Evolutionary conservation across 37 sponge, comb jelly and placozoan species (phyloP).

Genomic region (Aphrocallistes beatrix): DNA sequence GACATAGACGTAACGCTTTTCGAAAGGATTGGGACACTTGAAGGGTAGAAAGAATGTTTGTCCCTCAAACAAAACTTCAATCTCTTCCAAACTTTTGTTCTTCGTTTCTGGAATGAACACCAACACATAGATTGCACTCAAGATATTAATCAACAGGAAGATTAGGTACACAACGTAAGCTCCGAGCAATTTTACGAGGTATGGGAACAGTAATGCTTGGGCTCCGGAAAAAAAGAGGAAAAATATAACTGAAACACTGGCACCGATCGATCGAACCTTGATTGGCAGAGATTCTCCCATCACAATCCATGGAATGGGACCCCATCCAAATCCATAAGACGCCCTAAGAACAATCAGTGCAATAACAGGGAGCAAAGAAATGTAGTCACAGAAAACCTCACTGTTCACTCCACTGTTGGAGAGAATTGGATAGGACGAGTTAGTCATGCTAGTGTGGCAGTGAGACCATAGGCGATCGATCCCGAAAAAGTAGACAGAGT

Average conservation of each 20-base stretch:
- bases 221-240: neutral
- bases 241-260: constrained; percentile 24
- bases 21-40: neutral
- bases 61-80: constrained; percentile 29
- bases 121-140: constrained; percentile 30
- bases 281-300: constrained; percentile 31
- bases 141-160: constrained; percentile 14
- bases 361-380: constrained; percentile 16
- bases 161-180: constrained; percentile 20
- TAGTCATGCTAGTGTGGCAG: neutral
- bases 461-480: neutral
- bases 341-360: constrained; percentile 18
- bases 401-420: neutral
- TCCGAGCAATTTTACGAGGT: neutral
- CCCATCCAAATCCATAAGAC: constrained; percentile 40
- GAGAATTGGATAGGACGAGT: neutral
- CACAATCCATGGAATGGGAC: constrained; percentile 40
- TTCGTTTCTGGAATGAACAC: constrained; percentile 53
- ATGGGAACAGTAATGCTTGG: constrained; percentile 1
- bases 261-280: constrained; percentile 20
- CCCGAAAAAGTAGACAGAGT: constrained; percentile 27
- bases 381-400: neutral
- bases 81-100: constrained; percentile 37
- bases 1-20: neutral
- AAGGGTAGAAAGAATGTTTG: neutral